A percentile compares a stretch with the other conserved stretches of the same genome.
phyloP scores from a whole-genome alignment of 2,888 invertebrate genomes.

The Dicyrtoma fusca region DNA sequence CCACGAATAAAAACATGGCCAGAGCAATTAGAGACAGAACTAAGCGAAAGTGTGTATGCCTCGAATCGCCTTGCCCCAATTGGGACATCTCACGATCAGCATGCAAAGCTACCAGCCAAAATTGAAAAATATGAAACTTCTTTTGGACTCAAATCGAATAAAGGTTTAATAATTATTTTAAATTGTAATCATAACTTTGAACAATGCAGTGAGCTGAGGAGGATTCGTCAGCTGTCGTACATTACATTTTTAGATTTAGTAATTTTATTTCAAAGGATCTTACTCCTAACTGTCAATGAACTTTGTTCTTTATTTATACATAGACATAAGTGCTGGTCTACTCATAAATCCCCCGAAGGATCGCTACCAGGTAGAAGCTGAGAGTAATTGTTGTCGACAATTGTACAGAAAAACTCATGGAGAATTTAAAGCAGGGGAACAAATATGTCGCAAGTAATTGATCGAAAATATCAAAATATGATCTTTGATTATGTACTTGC shows the following conservation, averaged over 20 bases:
- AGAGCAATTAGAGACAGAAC: constrained; percentile 61
- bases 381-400: constrained; percentile 60
- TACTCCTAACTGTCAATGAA: no score
- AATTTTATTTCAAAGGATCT: no score
- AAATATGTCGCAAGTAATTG: constrained; percentile 59
- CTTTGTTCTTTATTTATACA: no score
- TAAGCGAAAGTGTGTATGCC: constrained; percentile 62
- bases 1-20: constrained; percentile 61
- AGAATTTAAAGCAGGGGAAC: constrained; percentile 62
- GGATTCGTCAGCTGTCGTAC: no score
- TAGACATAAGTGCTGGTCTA: constrained; percentile 43
- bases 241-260: no score
- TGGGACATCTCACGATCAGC: constrained; percentile 61
- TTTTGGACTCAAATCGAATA: constrained; percentile 59
- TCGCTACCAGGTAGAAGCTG: constrained; percentile 59
- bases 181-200: no score
- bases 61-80: constrained; percentile 62
- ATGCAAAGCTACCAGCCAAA: constrained; percentile 61
- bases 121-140: constrained; percentile 60
- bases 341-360: constrained; percentile 60
- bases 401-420: constrained; percentile 63
- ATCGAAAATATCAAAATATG: constrained; percentile 6
- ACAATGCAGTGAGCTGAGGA: no score
- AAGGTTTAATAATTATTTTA: constrained; percentile 7
- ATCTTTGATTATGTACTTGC: background rate